Percentiles rank a stretch among this genome's conserved stretches.
These are phyloP conservation scores for Lethenteron reissneri DNA, from an alignment of 2,113 vertebrate species.

Conservation along the genomic window DNA sequence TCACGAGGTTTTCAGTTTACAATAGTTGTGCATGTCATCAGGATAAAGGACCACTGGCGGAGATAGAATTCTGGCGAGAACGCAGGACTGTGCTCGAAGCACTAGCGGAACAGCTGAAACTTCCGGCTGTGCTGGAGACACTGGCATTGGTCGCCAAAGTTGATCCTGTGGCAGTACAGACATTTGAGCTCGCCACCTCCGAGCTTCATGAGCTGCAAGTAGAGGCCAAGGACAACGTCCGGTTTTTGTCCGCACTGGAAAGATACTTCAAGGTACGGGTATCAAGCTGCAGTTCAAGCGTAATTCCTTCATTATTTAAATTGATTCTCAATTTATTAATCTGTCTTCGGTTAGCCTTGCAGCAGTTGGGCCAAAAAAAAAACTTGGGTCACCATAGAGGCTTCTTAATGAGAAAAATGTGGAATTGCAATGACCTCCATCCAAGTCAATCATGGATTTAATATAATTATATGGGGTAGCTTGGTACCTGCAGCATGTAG, in stretches of 20 bases:
- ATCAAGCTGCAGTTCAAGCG: no score
- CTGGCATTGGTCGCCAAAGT: conserved; percentile 32
- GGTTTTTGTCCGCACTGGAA: conserved; percentile 52
- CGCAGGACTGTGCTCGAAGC: conserved; percentile 30
- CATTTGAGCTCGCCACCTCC: conserved; percentile 25
- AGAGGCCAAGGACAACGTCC: conserved; percentile 44
- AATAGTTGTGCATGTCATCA: conserved; percentile 14
- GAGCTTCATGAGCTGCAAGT: conserved; percentile 34
- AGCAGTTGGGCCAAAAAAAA: no score
- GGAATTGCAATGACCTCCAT: no score
- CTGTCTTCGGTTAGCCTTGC: no score
- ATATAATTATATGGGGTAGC: no score
- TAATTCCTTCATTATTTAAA: no score
- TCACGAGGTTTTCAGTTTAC: not conserved
- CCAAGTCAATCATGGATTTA: no score
- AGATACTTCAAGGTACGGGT: conserved; percentile 47
- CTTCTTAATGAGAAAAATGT: no score
- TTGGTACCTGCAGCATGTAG: no score
- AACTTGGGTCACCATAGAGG: no score
- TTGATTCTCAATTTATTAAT: no score
- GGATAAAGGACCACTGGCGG: conserved; percentile 44
- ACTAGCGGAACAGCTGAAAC: conserved; percentile 40
- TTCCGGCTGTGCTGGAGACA: conserved; percentile 37
- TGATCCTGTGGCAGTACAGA: conserved; percentile 22
- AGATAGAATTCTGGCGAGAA: conserved; percentile 56